phyloP scores from a whole-genome alignment of 2,797 vertebrate species.

The Tolypeutes matacus region DNA sequence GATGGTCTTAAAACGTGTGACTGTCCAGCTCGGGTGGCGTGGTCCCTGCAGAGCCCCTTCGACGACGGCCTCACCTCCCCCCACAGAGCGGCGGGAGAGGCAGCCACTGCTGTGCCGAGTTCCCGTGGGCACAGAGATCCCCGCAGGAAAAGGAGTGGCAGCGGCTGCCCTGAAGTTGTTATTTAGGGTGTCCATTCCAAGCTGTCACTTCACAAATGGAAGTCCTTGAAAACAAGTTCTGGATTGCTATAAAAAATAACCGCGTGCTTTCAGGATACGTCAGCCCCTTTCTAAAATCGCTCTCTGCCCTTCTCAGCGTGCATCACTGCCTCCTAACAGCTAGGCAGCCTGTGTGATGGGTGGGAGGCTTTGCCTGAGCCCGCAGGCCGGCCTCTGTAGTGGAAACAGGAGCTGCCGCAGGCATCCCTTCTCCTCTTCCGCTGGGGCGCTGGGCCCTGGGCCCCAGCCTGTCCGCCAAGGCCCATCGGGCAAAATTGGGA shows the following conservation, averaged over 20 bases:
- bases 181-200: background rate
- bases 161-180: background rate
- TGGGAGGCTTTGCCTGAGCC: background rate
- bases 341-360: background rate
- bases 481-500: background rate
- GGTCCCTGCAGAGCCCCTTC: background rate
- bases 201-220: slow-evolving; percentile 42
- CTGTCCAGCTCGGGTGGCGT: background rate
- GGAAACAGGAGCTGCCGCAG: background rate
- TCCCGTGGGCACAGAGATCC: too few relatives aligned
- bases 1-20: background rate
- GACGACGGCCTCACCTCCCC: background rate
- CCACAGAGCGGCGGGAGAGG: background rate
- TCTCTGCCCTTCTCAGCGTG: background rate
- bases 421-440: fast-evolving
- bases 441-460: too few relatives aligned
- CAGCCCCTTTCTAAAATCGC: background rate
- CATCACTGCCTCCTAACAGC: background rate
- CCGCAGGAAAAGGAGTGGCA: background rate
- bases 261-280: background rate
- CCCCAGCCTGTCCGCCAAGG: too few relatives aligned
- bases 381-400: background rate
- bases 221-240: slow-evolving; percentile 23
- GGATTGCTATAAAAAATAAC: background rate
- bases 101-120: background rate